Conservation (phyloP, 2,113 vertebrate species). For the Lipophrys pholis region DNA sequence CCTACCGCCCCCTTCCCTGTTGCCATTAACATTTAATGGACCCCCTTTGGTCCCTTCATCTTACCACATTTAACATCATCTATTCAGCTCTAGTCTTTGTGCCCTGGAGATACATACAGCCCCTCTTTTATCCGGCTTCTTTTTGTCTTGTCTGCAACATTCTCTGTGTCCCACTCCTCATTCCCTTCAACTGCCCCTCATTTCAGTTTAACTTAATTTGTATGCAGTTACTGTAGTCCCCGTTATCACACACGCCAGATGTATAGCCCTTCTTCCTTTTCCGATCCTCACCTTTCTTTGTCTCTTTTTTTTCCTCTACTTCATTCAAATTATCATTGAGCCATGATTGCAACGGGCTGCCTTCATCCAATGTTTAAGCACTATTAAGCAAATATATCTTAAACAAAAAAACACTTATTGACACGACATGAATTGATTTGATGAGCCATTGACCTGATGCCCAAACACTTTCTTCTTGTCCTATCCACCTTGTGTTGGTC, state of each 20-base stretch:
- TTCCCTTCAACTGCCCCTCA: constrained; percentile 40
- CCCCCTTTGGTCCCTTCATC: constrained; percentile 58
- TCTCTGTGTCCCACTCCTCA: constrained; percentile 13
- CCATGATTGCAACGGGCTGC: background rate
- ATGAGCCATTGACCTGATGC: too few species aligned
- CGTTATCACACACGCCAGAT: constrained; percentile 51
- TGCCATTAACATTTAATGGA: constrained; percentile 72
- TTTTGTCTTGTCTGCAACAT: constrained; percentile 40
- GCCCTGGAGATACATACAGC: constrained; percentile 60
- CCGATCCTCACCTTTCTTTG: background rate
- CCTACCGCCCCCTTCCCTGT: constrained; percentile 36
- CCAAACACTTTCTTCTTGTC: too few species aligned
- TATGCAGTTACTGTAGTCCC: constrained; percentile 38
- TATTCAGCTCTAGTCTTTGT: constrained; percentile 47
- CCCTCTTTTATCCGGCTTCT: constrained; percentile 40
- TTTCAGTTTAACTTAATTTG: constrained; percentile 45
- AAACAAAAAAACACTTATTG: too few species aligned
- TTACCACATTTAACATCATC: constrained; percentile 68
- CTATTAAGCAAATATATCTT: too few species aligned
- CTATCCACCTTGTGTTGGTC: too few species aligned
- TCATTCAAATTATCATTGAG: background rate
- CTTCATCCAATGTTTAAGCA: background rate
- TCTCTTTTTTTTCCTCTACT: background rate
- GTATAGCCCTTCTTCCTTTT: constrained; percentile 13
- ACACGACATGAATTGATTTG: too few species aligned